Evolutionary conservation across 2,113 vertebrate species (phyloP).

Genomic region (Urocitellus parryii): DNA sequence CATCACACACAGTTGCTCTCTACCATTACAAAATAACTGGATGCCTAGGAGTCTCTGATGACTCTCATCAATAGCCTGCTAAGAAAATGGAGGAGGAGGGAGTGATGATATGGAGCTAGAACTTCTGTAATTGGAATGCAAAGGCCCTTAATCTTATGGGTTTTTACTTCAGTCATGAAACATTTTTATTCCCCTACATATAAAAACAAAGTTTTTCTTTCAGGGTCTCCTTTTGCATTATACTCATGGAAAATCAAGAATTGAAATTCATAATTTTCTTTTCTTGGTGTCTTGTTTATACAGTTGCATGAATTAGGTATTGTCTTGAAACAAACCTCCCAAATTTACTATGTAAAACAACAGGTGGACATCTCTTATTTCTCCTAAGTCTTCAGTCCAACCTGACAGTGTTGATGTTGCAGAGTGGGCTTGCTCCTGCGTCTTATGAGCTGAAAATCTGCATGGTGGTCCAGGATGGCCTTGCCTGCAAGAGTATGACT

Average conservation of each 20-base stretch:
- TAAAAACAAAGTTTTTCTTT: not conserved
- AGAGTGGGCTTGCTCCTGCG: not conserved
- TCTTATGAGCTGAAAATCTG: not conserved
- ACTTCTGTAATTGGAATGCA: slow-evolving; percentile 61
- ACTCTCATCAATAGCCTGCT: slow-evolving; percentile 60
- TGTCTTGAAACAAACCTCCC: not conserved
- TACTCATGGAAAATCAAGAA: slow-evolving; percentile 8
- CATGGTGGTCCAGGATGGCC: not conserved
- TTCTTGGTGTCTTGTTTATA: not conserved
- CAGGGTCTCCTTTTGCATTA: not conserved
- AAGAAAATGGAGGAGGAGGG: slow-evolving; percentile 42
- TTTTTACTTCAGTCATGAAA: slow-evolving; percentile 26
- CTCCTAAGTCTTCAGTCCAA: not conserved
- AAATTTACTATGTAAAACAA: not conserved
- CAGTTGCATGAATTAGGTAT: not conserved
- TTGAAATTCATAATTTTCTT: not conserved
- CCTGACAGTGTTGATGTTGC: not conserved
- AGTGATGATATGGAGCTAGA: not conserved
- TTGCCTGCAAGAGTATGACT: not conserved
- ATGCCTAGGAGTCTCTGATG: slow-evolving; percentile 62
- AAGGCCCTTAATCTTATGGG: not conserved
- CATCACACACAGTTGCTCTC: slow-evolving; percentile 67
- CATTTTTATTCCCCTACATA: not conserved
- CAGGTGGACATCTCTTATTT: not conserved
- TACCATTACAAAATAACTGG: slow-evolving; percentile 69